phyloP scores from a whole-genome alignment of 2,113 vertebrate species.

The Cromileptes altivelis region DNA sequence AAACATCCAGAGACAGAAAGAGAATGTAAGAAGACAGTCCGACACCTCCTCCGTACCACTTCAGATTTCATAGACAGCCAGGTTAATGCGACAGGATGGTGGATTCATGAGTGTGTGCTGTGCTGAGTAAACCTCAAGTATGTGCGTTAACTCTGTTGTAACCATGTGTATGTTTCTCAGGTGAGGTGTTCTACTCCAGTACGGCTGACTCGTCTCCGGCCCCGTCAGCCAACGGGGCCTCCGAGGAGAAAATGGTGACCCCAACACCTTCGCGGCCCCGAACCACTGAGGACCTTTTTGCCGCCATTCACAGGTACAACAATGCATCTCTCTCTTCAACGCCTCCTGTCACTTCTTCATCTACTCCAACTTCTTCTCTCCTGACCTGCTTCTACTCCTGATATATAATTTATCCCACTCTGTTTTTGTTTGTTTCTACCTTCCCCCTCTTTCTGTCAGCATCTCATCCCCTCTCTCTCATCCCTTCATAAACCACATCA shows the following conservation, averaged over 20 bases:
- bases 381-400: neutral
- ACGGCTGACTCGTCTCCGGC: slow-evolving; percentile 75
- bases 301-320: slow-evolving; percentile 96
- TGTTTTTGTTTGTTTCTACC: slow-evolving; percentile 11
- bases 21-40: slow-evolving; percentile 69
- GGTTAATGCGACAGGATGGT: slow-evolving; percentile 36
- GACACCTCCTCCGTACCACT: slow-evolving; percentile 38
- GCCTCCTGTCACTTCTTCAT: slow-evolving; percentile 1
- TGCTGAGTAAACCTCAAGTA: slow-evolving; percentile 20
- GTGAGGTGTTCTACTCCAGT: slow-evolving; percentile 87
- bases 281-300: slow-evolving; percentile 98
- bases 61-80: slow-evolving; percentile 36
- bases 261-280: slow-evolving; percentile 90
- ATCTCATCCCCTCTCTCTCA: slow-evolving; percentile 5
- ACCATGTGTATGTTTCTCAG: slow-evolving; percentile 69
- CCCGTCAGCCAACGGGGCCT: slow-evolving; percentile 76
- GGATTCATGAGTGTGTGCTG: slow-evolving; percentile 44
- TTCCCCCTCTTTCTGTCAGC: neutral
- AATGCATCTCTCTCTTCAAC: slow-evolving; percentile 7
- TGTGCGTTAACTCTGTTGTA: slow-evolving; percentile 22
- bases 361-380: neutral
- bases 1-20: slow-evolving; percentile 53
- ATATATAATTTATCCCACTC: slow-evolving; percentile 19
- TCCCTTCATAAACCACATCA: slow-evolving; percentile 37
- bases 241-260: slow-evolving; percentile 85